Evolutionary conservation across 1,140 invertebrate genomes (phyloP).

Genomic region (Choristoneura fumiferana): DNA sequence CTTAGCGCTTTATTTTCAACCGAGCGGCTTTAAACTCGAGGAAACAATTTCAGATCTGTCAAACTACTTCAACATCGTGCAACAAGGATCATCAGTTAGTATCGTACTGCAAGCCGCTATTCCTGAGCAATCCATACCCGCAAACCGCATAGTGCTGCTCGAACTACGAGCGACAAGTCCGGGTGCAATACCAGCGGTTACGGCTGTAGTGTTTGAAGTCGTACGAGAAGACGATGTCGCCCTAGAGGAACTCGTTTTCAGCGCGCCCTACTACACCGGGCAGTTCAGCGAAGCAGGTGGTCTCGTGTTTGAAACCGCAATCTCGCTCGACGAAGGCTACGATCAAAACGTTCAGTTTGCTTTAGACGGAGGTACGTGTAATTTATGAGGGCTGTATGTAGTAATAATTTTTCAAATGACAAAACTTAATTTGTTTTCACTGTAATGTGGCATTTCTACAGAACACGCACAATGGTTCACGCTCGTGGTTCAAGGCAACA

Average conservation of each 20-base stretch:
- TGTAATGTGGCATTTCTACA: too few relatives aligned
- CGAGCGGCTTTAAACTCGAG: background rate
- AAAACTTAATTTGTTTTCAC: too few relatives aligned
- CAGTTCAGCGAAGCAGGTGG: conserved; percentile 26
- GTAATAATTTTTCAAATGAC: background rate
- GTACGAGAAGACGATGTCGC: background rate
- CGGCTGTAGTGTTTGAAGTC: conserved; percentile 21
- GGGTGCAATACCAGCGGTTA: background rate
- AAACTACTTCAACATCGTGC: background rate
- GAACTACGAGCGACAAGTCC: conserved; percentile 18
- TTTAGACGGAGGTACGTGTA: conserved; percentile 22
- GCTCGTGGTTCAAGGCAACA: conserved; percentile 2
- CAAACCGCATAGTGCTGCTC: conserved; percentile 17
- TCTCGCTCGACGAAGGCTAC: conserved; percentile 31
- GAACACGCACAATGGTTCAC: conserved; percentile 29
- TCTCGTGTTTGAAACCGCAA: conserved; percentile 23
- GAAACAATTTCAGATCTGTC: conserved; percentile 4
- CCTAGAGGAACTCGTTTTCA: conserved; percentile 26
- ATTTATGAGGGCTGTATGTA: background rate
- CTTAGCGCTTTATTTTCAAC: background rate
- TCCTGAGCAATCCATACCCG: conserved; percentile 12
- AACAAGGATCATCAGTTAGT: background rate
- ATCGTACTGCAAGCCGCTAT: background rate
- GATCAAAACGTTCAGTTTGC: conserved; percentile 32
- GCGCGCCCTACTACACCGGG: conserved; percentile 34